These are phyloP conservation scores for Octopus bimaculoides DNA, from an alignment of 1,140 invertebrate genomes.

Conservation along the genomic window DNA sequence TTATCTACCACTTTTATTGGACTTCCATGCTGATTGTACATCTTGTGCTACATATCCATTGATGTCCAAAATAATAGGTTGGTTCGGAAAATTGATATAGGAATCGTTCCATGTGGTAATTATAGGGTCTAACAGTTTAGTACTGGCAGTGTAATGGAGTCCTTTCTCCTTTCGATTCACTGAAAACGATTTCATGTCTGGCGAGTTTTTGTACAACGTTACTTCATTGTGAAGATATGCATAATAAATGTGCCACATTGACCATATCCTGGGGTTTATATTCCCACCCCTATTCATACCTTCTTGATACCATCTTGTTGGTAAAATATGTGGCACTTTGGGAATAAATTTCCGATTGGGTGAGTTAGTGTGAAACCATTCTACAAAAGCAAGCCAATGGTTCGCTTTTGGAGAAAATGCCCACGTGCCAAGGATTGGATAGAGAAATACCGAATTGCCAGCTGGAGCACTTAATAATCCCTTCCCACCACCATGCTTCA, in stretches of 20 bases:
- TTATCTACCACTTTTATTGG: neutral
- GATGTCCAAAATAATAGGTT: slow-evolving; percentile 2
- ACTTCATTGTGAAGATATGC: slow-evolving; percentile 26
- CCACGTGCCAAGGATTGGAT: slow-evolving; percentile 37
- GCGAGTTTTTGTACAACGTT: slow-evolving; percentile 20
- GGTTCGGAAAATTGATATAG: neutral
- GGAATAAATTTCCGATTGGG: slow-evolving; percentile 26
- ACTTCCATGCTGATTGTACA: neutral
- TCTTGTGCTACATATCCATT: neutral
- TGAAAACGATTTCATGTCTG: slow-evolving; percentile 3
- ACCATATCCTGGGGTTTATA: slow-evolving; percentile 31
- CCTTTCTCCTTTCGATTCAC: slow-evolving; percentile 24
- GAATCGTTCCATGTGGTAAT: neutral
- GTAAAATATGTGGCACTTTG: slow-evolving; percentile 28
- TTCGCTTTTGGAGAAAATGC: slow-evolving; percentile 39
- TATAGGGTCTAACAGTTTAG: neutral
- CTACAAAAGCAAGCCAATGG: slow-evolving; percentile 34
- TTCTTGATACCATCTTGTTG: slow-evolving; percentile 26
- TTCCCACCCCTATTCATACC: neutral
- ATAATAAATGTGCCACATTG: slow-evolving; percentile 45
- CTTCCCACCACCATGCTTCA: slow-evolving; percentile 29
- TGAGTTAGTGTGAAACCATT: slow-evolving; percentile 32
- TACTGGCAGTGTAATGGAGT: slow-evolving; percentile 14
- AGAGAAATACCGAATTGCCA: slow-evolving; percentile 24
- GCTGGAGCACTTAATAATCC: slow-evolving; percentile 15